phyloP scores from a whole-genome alignment of 2,797 vertebrate genomes.

The Fundulus diaphanus region DNA sequence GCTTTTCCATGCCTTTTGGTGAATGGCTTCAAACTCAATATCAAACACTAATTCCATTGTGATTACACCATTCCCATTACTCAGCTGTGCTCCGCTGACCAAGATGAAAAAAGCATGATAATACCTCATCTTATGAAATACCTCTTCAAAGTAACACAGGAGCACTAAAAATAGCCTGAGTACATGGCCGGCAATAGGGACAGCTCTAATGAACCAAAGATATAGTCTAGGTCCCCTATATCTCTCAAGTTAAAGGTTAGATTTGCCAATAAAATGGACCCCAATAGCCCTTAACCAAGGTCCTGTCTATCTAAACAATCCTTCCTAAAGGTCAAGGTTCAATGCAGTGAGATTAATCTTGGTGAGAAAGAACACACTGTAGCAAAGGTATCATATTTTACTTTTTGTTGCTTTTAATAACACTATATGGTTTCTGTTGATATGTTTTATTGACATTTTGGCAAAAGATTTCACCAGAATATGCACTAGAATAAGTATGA shows the following conservation, averaged over 20 bases:
- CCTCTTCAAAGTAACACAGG: slow-evolving; percentile 3
- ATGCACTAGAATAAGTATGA: too few species aligned
- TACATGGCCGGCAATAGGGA: slow-evolving; percentile 37
- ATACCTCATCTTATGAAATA: slow-evolving; percentile 35
- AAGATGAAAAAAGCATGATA: slow-evolving; percentile 49
- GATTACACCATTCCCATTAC: slow-evolving; percentile 60
- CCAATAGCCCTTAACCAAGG: slow-evolving; percentile 53
- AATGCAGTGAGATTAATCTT: slow-evolving; percentile 29
- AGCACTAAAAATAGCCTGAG: slow-evolving; percentile 44
- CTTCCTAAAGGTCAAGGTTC: slow-evolving; percentile 62
- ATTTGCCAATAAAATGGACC: slow-evolving; percentile 72
- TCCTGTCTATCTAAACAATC: slow-evolving; percentile 40
- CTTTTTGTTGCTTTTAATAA: slow-evolving; percentile 6
- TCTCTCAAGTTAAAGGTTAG: slow-evolving; percentile 76
- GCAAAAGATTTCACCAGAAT: too few species aligned
- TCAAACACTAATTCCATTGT: slow-evolving; percentile 67
- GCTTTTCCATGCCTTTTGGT: not conserved
- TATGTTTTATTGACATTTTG: too few species aligned
- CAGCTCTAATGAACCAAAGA: slow-evolving; percentile 55
- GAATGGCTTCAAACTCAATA: slow-evolving; percentile 19
- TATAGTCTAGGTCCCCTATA: slow-evolving; percentile 55
- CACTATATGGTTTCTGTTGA: too few species aligned
- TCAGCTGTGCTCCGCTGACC: slow-evolving; percentile 29
- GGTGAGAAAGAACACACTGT: slow-evolving; percentile 11
- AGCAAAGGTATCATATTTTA: slow-evolving; percentile 1